Conservation (phyloP, 2,888 invertebrate genomes). For the Mimumesa dahlbomi region DNA sequence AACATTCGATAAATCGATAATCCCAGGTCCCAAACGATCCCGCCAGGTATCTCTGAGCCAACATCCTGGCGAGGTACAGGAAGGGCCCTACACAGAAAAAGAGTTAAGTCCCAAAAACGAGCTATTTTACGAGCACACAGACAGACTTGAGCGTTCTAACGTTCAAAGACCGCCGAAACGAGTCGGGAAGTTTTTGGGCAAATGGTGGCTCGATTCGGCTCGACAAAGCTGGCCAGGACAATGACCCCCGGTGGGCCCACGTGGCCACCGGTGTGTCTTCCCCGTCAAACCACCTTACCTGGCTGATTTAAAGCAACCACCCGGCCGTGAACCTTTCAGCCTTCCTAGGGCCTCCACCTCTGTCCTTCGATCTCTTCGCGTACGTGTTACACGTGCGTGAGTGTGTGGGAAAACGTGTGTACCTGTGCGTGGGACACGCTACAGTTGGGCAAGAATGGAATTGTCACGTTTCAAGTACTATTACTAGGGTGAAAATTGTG, state of each 20-base stretch:
- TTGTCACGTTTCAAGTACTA: constrained; percentile 18
- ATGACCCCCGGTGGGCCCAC: constrained; percentile 70
- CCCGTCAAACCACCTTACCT: constrained; percentile 73
- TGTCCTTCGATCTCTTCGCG: constrained; percentile 1
- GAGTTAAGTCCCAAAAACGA: neutral
- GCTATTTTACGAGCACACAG: neutral
- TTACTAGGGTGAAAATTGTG: constrained; percentile 5
- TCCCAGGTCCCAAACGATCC: constrained; percentile 6
- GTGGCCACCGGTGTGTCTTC: constrained; percentile 73
- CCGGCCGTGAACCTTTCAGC: constrained; percentile 64
- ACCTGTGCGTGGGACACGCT: constrained; percentile 15
- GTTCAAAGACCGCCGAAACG: constrained; percentile 46
- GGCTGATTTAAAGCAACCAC: constrained; percentile 69
- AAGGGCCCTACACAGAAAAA: constrained; percentile 7
- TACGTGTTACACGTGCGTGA: too few species aligned
- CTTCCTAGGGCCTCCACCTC: constrained; percentile 54
- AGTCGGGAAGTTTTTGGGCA: constrained; percentile 48
- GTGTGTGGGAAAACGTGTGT: constrained; percentile 10
- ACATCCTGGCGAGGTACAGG: constrained; percentile 21
- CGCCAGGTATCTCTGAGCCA: constrained; percentile 19
- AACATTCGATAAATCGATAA: neutral
- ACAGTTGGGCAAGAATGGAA: constrained; percentile 21
- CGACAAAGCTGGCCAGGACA: constrained; percentile 67
- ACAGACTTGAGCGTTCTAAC: constrained; percentile 13
- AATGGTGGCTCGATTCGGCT: constrained; percentile 54